A percentile compares a stretch with the other conserved stretches of the same genome.
Conservation (phyloP, 2,797 vertebrate genomes). For the Microchirus variegatus region DNA sequence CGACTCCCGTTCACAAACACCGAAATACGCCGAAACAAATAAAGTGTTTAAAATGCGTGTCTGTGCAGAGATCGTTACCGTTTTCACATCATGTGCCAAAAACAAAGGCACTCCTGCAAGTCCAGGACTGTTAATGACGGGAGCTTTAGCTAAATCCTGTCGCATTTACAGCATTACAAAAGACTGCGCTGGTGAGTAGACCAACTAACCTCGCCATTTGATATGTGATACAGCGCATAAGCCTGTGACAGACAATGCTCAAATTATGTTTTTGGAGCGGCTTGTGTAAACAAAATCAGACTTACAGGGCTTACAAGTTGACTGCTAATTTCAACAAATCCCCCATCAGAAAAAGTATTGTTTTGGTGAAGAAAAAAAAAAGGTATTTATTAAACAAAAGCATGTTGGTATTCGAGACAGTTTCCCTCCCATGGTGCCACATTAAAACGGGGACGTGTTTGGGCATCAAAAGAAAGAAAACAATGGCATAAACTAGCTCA, state of each 20-base stretch:
- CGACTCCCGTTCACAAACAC: constrained; percentile 26
- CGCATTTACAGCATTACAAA: constrained; percentile 36
- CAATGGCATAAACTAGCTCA: constrained; percentile 37
- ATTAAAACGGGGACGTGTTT: constrained; percentile 31
- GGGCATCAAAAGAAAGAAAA: constrained; percentile 34
- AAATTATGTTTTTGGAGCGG: constrained; percentile 19
- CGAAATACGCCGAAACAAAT: constrained; percentile 28
- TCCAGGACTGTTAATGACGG: constrained; percentile 27
- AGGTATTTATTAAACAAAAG: constrained; percentile 15
- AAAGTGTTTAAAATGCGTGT: constrained; percentile 26
- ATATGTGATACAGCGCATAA: constrained; percentile 30
- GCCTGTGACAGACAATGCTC: constrained; percentile 15
- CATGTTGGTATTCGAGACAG: constrained; percentile 6
- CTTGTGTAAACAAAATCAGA: constrained; percentile 10
- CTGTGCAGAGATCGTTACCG: constrained; percentile 34
- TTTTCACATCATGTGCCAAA: constrained; percentile 32
- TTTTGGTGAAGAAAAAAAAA: not conserved
- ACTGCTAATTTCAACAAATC: constrained; percentile 7
- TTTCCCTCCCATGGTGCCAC: constrained; percentile 15
- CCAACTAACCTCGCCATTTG: constrained; percentile 21
- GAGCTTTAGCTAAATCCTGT: constrained; percentile 49
- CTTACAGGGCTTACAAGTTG: not conserved
- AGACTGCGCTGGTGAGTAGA: constrained; percentile 24
- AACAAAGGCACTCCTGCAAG: constrained; percentile 32
- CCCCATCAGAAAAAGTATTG: constrained; percentile 9